Percentiles rank a stretch among this genome's conserved stretches.
phyloP scores from a whole-genome alignment of 2,888 invertebrate species.

The Chymomyza fuscimana region DNA sequence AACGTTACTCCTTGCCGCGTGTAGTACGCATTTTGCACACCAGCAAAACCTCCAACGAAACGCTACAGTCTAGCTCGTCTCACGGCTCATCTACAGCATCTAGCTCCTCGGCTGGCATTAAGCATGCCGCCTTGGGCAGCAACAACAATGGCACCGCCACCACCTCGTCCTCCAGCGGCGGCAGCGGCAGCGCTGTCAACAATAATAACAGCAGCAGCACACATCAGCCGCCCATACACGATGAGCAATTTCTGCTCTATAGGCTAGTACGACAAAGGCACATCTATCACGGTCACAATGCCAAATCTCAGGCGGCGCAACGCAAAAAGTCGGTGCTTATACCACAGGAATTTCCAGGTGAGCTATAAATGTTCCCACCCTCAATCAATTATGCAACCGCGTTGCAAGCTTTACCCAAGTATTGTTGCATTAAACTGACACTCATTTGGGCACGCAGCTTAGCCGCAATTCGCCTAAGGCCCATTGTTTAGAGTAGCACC shows the following conservation, averaged over 20 bases:
- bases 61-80: conserved; percentile 78
- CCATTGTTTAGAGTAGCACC: conserved; percentile 33
- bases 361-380: conserved; percentile 32
- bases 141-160: conserved; percentile 38
- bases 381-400: conserved; percentile 21
- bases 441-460: conserved; percentile 28
- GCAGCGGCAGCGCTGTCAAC: conserved; percentile 35
- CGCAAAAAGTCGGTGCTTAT: conserved; percentile 79
- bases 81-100: conserved; percentile 78
- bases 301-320: conserved; percentile 76
- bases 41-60: conserved; percentile 77
- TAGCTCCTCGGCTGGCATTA: conserved; percentile 64
- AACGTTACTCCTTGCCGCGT: conserved; percentile 78
- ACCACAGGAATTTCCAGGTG: conserved; percentile 80
- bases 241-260: conserved; percentile 78
- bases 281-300: conserved; percentile 79
- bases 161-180: conserved; percentile 42
- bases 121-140: conserved; percentile 33
- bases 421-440: conserved; percentile 14
- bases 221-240: conserved; percentile 44
- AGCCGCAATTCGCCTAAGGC: conserved; percentile 24
- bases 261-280: conserved; percentile 77
- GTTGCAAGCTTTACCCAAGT: no score
- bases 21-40: conserved; percentile 77
- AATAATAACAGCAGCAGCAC: conserved; percentile 30